Percentiles rank a stretch among this genome's conserved stretches.
These are phyloP conservation scores for Lycodopsis pacificus DNA, from an alignment of 2,797 vertebrate genomes.

Conservation along the genomic window DNA sequence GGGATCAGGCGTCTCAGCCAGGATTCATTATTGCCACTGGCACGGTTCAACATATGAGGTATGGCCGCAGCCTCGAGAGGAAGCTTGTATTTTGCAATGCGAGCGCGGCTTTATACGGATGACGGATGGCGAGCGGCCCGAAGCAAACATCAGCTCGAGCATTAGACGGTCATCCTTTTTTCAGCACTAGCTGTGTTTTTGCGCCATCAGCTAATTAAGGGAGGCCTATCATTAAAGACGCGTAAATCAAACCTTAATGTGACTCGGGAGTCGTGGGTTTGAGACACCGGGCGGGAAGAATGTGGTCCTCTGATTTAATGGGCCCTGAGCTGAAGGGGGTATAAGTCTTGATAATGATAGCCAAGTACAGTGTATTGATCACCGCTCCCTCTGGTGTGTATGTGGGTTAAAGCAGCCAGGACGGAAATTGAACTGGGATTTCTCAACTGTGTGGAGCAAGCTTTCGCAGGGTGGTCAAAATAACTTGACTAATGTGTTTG, in stretches of 20 bases:
- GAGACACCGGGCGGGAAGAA: conserved; percentile 72
- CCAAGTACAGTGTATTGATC: conserved; percentile 82
- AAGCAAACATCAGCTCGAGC: conserved; percentile 62
- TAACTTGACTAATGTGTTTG: conserved; percentile 79
- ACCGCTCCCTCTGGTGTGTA: conserved; percentile 76
- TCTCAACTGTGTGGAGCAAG: conserved; percentile 57
- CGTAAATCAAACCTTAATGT: conserved; percentile 81
- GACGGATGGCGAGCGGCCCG: conserved; percentile 62
- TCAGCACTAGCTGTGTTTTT: conserved; percentile 54
- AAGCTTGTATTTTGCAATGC: conserved; percentile 56
- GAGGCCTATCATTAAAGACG: conserved; percentile 77
- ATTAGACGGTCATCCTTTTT: conserved; percentile 56
- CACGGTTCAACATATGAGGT: conserved; percentile 64
- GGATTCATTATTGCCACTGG: conserved; percentile 71
- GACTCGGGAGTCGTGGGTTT: conserved; percentile 69
- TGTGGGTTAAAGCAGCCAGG: conserved; percentile 73
- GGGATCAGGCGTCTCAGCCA: conserved; percentile 42
- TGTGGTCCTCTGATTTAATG: conserved; percentile 81
- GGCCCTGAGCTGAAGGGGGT: conserved; percentile 74
- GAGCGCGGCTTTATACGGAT: conserved; percentile 66
- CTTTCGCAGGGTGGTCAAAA: conserved; percentile 58
- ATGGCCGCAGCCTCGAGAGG: conserved; percentile 57
- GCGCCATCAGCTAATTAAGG: conserved; percentile 81
- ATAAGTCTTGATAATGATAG: conserved; percentile 84
- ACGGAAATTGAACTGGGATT: conserved; percentile 74